Evolutionary conservation across 2,888 invertebrate genomes (phyloP).

Genomic region (Leptura quadrifasciata): DNA sequence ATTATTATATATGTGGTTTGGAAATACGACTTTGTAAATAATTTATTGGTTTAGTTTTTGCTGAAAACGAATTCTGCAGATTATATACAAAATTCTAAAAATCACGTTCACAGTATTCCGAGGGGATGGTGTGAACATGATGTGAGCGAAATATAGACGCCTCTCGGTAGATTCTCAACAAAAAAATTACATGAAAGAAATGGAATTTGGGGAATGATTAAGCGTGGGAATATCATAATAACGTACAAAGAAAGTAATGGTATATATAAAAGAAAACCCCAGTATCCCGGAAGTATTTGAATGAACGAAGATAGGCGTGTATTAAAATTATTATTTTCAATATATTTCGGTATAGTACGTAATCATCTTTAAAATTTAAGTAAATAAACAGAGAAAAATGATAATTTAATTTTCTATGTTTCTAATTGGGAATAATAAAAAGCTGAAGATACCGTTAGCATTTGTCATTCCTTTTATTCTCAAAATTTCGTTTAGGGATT

Average conservation of each 20-base stretch:
- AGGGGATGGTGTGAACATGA: neutral
- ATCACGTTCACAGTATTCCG: neutral
- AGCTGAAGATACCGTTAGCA: no score
- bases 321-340: neutral
- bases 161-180: neutral
- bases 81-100: neutral
- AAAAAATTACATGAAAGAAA: neutral
- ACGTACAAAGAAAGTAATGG: neutral
- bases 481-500: no score
- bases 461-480: no score
- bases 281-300: neutral
- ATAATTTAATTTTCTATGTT: no score
- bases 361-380: no score
- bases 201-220: neutral
- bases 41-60: neutral
- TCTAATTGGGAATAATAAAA: no score
- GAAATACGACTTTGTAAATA: neutral
- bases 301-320: neutral
- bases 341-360: no score
- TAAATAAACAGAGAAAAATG: no score
- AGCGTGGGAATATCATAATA: neutral
- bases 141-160: neutral
- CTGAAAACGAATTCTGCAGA: neutral
- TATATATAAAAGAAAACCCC: neutral
- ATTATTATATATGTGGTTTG: neutral